Base-by-base conservation (phyloP, 2,797 vertebrate genomes). In the Pitangus sulphuratus region DNA sequence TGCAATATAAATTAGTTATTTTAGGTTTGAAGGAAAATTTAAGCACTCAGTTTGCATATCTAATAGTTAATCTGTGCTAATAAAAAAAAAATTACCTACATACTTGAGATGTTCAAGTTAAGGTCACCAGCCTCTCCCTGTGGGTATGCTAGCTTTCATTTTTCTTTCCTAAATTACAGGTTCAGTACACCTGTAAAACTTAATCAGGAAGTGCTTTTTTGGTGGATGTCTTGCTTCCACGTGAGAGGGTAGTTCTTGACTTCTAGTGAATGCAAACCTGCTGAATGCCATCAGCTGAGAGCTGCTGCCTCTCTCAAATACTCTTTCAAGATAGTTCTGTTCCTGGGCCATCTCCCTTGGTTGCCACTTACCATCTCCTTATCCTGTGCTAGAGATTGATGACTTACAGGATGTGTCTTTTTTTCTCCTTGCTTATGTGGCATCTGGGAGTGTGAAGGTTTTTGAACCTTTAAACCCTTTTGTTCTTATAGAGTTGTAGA, bases 91-190 rank as follows among this genome's bases (percentile, higher is more conserved):
- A 26, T 7, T 25, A 9, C 14, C 17, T 35, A 2, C 21, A 15
- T 87, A 37, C n/a, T 76, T 65, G 48, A 51, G 45, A 47, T 65
- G 31, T 62, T 79, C 47, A 57, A 35, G 31, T 61, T 56, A 50
- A 69, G 39, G 58, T 69, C 26, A 48, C 30, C 39, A 42, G 19
- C 37, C 25, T 85, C 8, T 82, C 31, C 39, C 47, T 13, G 4
- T 39, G 25, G 9, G 1, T 53, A 18, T 56, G 28, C 9, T 65
- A 18, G 70, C 39, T 90, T 82, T 82, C 9, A 26, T 84, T 90
- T 89, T 84, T 68, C 33, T 72, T 86, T 71, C 62, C 28, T 65
- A 86, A 83, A 47, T 76, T 69, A 33, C 40, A 50, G 26, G 7
- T 57, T 90, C 22, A 18, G 13, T 57, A 50, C 47, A 35, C 12